Percentiles rank a stretch among this genome's conserved stretches.
phyloP scores from a whole-genome alignment of 2,797 vertebrate genomes.

The Halcyon badia region DNA sequence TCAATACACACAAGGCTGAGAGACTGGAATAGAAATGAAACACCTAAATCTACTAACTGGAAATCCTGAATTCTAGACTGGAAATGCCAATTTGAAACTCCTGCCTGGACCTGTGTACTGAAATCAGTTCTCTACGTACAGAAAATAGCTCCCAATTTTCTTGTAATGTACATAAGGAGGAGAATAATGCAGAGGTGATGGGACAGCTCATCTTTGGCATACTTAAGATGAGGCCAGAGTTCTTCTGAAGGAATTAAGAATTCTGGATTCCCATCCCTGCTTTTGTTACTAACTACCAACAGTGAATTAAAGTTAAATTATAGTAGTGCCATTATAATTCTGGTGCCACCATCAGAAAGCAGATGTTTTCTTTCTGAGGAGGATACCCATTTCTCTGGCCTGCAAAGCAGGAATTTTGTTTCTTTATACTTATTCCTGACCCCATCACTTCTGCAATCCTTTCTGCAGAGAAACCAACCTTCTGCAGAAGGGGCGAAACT shows the following conservation, averaged over 20 bases:
- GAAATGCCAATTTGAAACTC: background rate
- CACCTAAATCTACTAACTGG: background rate
- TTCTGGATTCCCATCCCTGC: background rate
- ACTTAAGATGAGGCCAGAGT: background rate
- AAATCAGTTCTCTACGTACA: background rate
- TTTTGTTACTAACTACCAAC: background rate
- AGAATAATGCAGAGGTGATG: background rate
- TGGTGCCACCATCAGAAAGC: background rate
- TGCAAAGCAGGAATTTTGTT: background rate
- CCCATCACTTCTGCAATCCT: background rate
- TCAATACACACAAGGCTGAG: background rate
- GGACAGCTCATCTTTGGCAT: background rate
- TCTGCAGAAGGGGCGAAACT: background rate
- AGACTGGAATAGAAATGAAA: background rate
- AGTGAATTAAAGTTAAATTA: background rate
- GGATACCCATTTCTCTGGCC: background rate
- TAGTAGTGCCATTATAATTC: background rate
- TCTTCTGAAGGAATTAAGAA: background rate
- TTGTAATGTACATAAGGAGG: background rate
- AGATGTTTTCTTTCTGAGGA: background rate
- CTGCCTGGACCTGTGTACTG: background rate
- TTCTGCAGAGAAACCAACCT: background rate
- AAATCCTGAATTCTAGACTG: background rate
- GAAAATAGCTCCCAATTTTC: background rate
- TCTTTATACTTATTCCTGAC: background rate